Base-by-base conservation (phyloP, 2,888 invertebrate genomes). In the Synergus umbraculus region DNA sequence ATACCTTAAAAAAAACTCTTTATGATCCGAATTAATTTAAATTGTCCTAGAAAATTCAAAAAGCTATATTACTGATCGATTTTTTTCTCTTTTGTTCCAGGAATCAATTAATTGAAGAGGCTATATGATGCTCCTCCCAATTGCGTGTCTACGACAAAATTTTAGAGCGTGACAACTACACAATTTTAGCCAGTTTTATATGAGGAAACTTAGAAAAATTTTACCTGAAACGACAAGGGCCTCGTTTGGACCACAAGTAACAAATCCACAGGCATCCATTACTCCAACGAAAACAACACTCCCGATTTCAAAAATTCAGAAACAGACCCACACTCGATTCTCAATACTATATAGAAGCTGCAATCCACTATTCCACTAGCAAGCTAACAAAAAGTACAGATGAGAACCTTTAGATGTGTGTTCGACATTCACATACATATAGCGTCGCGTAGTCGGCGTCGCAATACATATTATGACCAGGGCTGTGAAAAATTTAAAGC, bases 241-340 rank as follows among this genome's bases (percentile, higher is more conserved):
- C 93, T 98, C 98, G 92, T 98, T 98, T 44, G 98, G 98, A 69
- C 98, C 98, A 92, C 98, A 98, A 83, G 98, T 98, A 78, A 97
- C 97, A 92, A 98, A 98, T 89, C 98, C 98, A 95, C 97, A 96
- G 89, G 95, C 94, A 73, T 73, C 49, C 96, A 96, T 96, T 77
- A 77, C 86, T 85, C 78, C 43, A 46, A 80, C 13, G 41, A 43
- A 80, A 82, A 76, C 60, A 79, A 73, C 60, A 60, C n/a, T 22
- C 44, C 18, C 43, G 15, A 76, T 63, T 73, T 54, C 54, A 46
- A 69, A 69, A 69, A 22, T 29, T 49, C 5, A 44, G n/a, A n/a
- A 18, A 69, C 29, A 4, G 44, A 12, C 22, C 5, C 67, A 37
- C 49, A 4, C 37, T 29, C 29, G 29, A 73, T 37, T 73, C 10